These are phyloP conservation scores for Drosophila vallismaia DNA, from an alignment of 2,888 invertebrate genomes.

Conservation along the genomic window DNA sequence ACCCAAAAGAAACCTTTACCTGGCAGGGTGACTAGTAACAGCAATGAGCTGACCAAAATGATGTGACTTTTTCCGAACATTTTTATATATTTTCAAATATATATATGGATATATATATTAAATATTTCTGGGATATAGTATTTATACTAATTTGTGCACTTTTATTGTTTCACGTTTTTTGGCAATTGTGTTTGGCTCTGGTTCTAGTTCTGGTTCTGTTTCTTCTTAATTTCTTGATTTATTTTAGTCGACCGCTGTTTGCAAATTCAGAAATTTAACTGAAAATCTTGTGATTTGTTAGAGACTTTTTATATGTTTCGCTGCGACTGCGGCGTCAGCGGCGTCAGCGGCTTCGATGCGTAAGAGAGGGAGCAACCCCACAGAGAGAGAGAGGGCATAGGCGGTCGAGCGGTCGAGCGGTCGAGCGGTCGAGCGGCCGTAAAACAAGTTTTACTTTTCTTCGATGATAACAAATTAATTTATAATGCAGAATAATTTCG, in stretches of 20 bases:
- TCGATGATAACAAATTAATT: conserved; percentile 74
- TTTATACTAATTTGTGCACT: conserved; percentile 30
- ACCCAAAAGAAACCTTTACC: conserved; percentile 50
- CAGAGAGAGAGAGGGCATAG: conserved; percentile 7
- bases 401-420: conserved; percentile 3
- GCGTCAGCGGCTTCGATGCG: conserved; percentile 42
- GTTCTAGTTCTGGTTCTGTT: conserved; percentile 12
- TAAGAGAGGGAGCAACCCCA: conserved; percentile 37
- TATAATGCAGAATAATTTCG: conserved; percentile 58
- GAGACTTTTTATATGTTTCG: conserved; percentile 79
- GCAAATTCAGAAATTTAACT: conserved; percentile 80
- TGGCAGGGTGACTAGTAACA: conserved; percentile 61
- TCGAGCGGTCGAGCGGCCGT: conserved; percentile 16
- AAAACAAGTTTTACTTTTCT: conserved; percentile 43
- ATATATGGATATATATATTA: conserved; percentile 10
- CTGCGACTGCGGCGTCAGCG: conserved; percentile 56
- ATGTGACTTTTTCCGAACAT: conserved; percentile 46
- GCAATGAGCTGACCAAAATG: conserved; percentile 44
- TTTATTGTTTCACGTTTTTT: conserved; percentile 1
- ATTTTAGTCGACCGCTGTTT: conserved; percentile 68
- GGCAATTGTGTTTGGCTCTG: conserved; percentile 18
- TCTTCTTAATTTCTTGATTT: not conserved
- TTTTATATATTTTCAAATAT: conserved; percentile 23
- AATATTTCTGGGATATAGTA: conserved; percentile 24
- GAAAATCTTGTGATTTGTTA: conserved; percentile 80